phyloP scores from a whole-genome alignment of 1,140 invertebrate species.

The Drosophila orena region DNA sequence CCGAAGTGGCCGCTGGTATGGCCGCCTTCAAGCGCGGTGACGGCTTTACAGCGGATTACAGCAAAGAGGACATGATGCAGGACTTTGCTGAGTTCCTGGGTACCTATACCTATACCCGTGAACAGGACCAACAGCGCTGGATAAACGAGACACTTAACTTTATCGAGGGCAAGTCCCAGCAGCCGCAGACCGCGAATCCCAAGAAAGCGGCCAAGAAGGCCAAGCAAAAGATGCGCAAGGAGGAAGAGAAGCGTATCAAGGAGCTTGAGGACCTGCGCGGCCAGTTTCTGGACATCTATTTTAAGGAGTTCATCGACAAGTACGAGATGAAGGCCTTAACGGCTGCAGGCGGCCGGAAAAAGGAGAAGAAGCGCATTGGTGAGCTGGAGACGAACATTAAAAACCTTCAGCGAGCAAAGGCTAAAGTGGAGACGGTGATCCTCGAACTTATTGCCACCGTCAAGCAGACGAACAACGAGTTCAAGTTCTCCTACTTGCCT shows the following conservation, averaged over 20 bases:
- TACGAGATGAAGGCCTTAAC: constrained; percentile 73
- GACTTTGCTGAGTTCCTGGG: constrained; percentile 80
- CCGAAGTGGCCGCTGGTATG: constrained; percentile 33
- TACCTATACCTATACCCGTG: constrained; percentile 58
- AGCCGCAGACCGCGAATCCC: constrained; percentile 73
- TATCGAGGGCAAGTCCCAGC: constrained; percentile 78
- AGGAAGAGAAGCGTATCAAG: constrained; percentile 81
- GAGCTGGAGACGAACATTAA: constrained; percentile 82
- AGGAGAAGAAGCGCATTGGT: constrained; percentile 81
- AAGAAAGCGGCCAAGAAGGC: constrained; percentile 84
- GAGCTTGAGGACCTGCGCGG: constrained; percentile 76
- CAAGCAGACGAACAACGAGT: constrained; percentile 78
- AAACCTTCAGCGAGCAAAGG: constrained; percentile 79
- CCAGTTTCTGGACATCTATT: constrained; percentile 83
- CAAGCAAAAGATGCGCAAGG: constrained; percentile 81
- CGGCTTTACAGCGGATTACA: constrained; percentile 50
- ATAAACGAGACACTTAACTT: constrained; percentile 80
- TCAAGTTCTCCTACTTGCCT: constrained; percentile 82
- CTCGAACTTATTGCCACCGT: constrained; percentile 81
- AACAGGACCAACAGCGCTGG: constrained; percentile 76
- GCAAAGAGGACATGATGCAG: constrained; percentile 75
- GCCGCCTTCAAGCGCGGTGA: constrained; percentile 24
- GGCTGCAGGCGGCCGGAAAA: constrained; percentile 74
- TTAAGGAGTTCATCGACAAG: constrained; percentile 81
- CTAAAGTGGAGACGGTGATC: constrained; percentile 77